Conservation (phyloP, 2,888 invertebrate species). For the Uropetala carovei region DNA sequence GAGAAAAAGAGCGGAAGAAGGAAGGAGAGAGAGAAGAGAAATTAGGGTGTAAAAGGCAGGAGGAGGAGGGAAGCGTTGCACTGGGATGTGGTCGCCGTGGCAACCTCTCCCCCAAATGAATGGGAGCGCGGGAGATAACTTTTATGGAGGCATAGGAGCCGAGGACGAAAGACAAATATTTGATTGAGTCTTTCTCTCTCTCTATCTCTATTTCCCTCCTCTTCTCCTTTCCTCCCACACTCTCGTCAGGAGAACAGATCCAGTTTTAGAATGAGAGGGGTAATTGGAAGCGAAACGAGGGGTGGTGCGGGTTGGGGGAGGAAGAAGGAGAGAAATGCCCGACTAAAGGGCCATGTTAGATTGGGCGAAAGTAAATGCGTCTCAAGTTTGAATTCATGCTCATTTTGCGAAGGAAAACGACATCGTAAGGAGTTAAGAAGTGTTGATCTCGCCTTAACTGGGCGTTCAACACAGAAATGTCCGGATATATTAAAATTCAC, state of each 20-base stretch:
- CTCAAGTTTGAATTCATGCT: not conserved
- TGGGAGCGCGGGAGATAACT: not conserved
- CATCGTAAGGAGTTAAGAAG: no score
- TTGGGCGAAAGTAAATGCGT: not conserved
- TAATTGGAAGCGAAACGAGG: not conserved
- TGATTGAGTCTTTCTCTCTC: conserved; percentile 10
- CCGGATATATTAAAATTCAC: no score
- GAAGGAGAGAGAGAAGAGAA: not conserved
- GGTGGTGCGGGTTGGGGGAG: not conserved
- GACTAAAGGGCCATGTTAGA: not conserved
- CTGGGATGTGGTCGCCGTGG: not conserved
- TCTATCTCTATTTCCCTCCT: not conserved
- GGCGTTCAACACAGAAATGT: no score
- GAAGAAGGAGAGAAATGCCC: not conserved
- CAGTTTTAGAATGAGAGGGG: not conserved
- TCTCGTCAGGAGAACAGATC: not conserved
- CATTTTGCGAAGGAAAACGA: no score
- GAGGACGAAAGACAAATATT: conserved; percentile 18
- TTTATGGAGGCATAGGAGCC: not conserved
- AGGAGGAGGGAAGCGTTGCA: not conserved
- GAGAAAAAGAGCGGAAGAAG: conserved; percentile 49
- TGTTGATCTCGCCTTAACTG: no score
- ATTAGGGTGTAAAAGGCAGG: not conserved
- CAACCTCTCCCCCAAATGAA: not conserved
- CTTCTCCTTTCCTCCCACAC: not conserved